phyloP scores from a whole-genome alignment of 2,113 vertebrate species.

The Dicerorhinus sumatrensis region DNA sequence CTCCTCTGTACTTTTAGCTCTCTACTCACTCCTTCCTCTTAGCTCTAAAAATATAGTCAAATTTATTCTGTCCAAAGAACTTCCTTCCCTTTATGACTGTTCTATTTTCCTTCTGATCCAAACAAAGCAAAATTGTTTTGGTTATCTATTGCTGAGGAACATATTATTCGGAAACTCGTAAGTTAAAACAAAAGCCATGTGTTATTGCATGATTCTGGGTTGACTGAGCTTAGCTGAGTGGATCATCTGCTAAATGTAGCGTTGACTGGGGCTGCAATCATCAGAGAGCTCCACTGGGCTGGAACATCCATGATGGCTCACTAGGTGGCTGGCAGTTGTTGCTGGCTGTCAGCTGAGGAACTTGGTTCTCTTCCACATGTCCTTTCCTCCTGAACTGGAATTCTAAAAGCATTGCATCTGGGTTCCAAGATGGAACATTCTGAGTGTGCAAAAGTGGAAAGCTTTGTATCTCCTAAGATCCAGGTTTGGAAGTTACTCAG shows the following conservation, averaged over 20 bases:
- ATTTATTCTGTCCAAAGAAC: neutral
- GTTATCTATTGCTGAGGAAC: neutral
- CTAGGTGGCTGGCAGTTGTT: neutral
- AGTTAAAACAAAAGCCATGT: neutral
- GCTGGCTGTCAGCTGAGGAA: neutral
- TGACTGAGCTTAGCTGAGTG: neutral
- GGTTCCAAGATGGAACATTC: neutral
- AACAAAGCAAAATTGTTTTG: neutral
- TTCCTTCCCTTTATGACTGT: neutral
- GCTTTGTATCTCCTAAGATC: neutral
- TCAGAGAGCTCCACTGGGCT: accelerated
- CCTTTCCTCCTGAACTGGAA: neutral
- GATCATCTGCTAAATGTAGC: neutral
- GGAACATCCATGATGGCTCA: too few relatives aligned
- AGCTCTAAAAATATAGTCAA: neutral
- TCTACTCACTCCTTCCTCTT: neutral
- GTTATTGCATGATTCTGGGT: neutral
- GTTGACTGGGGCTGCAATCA: too few relatives aligned
- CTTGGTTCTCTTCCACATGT: neutral
- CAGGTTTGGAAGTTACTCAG: neutral
- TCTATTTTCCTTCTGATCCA: neutral
- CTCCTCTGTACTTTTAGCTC: neutral
- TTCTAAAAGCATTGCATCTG: neutral
- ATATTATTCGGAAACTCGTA: neutral
- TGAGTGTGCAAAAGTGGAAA: neutral